These are phyloP conservation scores for Pandemis heparana DNA, from an alignment of 2,888 invertebrate species.

Conservation along the genomic window DNA sequence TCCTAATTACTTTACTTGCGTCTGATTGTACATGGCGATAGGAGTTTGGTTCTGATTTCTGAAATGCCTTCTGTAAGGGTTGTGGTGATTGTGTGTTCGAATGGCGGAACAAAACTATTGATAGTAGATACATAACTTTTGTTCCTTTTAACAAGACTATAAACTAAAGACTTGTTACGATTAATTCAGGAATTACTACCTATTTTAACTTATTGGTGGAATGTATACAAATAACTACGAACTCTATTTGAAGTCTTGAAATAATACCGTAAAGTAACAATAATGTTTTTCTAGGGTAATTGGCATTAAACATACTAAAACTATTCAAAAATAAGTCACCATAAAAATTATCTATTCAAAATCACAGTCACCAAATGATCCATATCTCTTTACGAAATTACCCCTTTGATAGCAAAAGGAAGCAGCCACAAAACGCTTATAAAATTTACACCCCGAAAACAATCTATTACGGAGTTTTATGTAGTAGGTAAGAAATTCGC, in stretches of 20 bases:
- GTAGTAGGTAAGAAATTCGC: conserved; percentile 75
- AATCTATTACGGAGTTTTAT: conserved; percentile 78
- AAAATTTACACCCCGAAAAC: conserved; percentile 73
- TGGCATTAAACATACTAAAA: no score
- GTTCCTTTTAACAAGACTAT: background rate
- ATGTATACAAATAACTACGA: no score
- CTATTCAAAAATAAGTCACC: no score
- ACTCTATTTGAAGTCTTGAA: no score
- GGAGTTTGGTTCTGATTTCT: conserved; percentile 17
- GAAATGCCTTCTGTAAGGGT: conserved; percentile 1
- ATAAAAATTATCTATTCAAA: background rate
- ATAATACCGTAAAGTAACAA: no score
- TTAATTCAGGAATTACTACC: no score
- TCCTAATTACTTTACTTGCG: conserved; percentile 43
- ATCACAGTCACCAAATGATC: background rate
- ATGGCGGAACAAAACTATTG: background rate
- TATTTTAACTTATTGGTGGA: no score
- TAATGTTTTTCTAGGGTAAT: no score
- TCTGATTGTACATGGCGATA: conserved; percentile 34
- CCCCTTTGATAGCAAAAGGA: conserved; percentile 52
- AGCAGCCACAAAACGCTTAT: conserved; percentile 61
- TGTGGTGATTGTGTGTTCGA: background rate
- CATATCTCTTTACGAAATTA: conserved; percentile 34
- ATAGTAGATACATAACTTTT: background rate
- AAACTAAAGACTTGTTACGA: no score